phyloP scores from a whole-genome alignment of 2,113 vertebrate species.

The Isichthys henryi region DNA sequence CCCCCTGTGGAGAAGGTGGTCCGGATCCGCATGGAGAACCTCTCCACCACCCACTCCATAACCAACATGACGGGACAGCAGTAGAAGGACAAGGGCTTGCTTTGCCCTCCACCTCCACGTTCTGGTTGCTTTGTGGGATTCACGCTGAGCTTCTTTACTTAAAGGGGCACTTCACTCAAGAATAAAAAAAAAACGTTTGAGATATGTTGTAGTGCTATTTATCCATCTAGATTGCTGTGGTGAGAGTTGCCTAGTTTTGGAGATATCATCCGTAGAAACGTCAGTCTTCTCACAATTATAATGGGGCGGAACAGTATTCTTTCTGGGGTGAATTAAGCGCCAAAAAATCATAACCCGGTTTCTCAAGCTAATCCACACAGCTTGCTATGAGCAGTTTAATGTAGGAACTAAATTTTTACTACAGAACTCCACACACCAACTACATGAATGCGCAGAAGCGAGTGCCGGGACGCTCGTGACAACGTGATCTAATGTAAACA shows the following conservation, averaged over 20 bases:
- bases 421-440: not conserved
- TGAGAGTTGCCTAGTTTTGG: not conserved
- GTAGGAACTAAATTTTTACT: not conserved
- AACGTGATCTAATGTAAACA: too few relatives aligned
- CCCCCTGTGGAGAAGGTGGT: constrained; percentile 40
- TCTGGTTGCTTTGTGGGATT: not conserved
- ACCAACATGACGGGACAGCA: constrained; percentile 36
- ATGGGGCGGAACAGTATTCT: too few relatives aligned
- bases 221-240: not conserved
- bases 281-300: not conserved
- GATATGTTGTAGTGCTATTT: not conserved
- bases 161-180: not conserved
- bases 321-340: not conserved
- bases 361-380: not conserved
- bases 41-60: constrained; percentile 64
- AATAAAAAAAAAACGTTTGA: not conserved
- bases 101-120: not conserved
- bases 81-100: not conserved
- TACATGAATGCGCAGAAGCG: not conserved
- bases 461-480: not conserved
- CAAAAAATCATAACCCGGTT: not conserved
- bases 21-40: constrained; percentile 63
- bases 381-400: not conserved
- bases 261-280: not conserved
- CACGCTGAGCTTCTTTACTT: not conserved